Evolutionary conservation across 2,797 vertebrate genomes (phyloP).

Genomic region (Hypotaenidia okinawae): DNA sequence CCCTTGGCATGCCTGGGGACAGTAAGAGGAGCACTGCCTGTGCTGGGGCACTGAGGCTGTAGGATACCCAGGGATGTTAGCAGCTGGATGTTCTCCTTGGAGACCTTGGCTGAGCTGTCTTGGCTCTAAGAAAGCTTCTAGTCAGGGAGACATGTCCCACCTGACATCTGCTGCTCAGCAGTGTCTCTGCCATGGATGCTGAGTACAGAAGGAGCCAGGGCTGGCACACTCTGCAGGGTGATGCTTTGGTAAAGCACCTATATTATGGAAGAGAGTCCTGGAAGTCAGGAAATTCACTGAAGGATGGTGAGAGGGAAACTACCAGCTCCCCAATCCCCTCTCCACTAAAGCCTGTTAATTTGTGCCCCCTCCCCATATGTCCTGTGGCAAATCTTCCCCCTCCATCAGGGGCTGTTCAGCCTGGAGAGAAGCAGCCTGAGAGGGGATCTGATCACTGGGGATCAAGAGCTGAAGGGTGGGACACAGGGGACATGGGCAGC

Average conservation of each 20-base stretch:
- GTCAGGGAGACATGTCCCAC: neutral
- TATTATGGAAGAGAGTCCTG: neutral
- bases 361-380: neutral
- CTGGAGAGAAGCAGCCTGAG: too few relatives aligned
- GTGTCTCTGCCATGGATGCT: accelerated
- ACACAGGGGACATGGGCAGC: too few relatives aligned
- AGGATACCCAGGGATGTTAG: neutral
- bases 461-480: too few relatives aligned
- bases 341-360: neutral
- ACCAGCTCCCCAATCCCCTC: neutral
- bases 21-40: neutral
- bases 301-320: neutral
- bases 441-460: too few relatives aligned
- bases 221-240: neutral
- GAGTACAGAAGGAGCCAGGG: neutral
- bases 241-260: neutral
- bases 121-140: neutral
- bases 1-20: neutral
- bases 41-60: neutral
- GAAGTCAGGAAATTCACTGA: neutral
- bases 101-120: neutral
- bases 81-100: neutral
- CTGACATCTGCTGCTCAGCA: neutral
- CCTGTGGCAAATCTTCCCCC: neutral
- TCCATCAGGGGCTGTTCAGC: neutral